phyloP scores from a whole-genome alignment of 2,113 vertebrate species.

The Ramphastos sulfuratus region DNA sequence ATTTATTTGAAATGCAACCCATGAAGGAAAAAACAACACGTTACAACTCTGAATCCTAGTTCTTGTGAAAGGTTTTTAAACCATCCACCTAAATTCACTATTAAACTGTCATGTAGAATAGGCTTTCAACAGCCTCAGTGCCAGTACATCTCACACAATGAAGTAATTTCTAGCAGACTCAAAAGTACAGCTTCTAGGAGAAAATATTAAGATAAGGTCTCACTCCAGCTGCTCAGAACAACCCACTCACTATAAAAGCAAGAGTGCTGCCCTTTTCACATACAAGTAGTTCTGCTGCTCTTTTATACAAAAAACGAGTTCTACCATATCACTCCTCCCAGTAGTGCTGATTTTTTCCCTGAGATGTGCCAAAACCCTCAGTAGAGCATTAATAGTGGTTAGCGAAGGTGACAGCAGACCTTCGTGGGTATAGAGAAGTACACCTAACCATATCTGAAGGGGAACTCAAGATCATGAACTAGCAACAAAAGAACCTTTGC shows the following conservation, averaged over 20 bases:
- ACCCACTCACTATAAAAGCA: background rate
- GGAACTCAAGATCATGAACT: background rate
- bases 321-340: background rate
- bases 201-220: background rate
- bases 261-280: background rate
- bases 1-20: background rate
- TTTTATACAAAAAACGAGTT: background rate
- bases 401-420: background rate
- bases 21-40: background rate
- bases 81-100: background rate
- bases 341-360: background rate
- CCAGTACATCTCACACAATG: background rate
- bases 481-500: background rate
- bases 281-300: background rate
- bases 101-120: background rate
- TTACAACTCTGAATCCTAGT: background rate
- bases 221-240: background rate
- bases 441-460: background rate
- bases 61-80: slow-evolving; percentile 12
- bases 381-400: background rate
- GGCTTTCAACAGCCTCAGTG: background rate
- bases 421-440: background rate
- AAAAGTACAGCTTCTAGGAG: background rate
- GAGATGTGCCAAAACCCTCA: background rate
- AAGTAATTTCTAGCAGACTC: background rate